phyloP scores from a whole-genome alignment of 2,888 invertebrate genomes.

The Ashinkailepas kermadecensis region DNA sequence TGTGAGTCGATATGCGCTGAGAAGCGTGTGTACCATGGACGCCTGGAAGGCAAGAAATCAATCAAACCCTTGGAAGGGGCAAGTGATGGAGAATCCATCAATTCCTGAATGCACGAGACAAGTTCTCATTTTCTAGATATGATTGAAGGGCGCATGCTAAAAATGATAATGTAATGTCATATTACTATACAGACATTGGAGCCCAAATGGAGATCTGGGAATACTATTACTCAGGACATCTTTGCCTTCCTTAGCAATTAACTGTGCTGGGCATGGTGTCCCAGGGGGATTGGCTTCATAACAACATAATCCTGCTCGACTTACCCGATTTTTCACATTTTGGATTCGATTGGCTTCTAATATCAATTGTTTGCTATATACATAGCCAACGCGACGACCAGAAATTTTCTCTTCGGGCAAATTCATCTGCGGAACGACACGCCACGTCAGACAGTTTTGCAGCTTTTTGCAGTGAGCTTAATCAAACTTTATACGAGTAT shows the following conservation, averaged over 20 bases:
- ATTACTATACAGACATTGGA: background rate
- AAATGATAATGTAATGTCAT: background rate
- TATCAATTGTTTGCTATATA: background rate
- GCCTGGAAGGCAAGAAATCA: background rate
- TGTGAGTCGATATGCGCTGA: background rate
- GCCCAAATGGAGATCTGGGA: background rate
- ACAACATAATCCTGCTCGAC: background rate
- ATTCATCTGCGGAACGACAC: too few relatives aligned
- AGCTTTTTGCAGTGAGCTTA: too few relatives aligned
- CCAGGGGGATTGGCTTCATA: too few relatives aligned
- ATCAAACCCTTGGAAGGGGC: background rate
- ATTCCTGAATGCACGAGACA: background rate
- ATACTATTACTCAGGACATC: background rate
- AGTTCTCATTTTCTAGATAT: background rate
- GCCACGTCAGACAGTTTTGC: too few relatives aligned
- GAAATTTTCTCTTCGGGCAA: too few relatives aligned
- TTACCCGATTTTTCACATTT: background rate
- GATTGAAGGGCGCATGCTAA: background rate
- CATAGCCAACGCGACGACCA: background rate
- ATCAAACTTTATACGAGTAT: too few relatives aligned
- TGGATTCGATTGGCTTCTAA: background rate
- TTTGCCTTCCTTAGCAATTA: background rate
- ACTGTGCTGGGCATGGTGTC: too few relatives aligned
- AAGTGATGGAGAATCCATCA: background rate
- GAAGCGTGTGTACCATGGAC: slow-evolving; percentile 1